Percentiles rank a stretch among this genome's conserved stretches.
Conservation (phyloP, 2,113 vertebrate genomes). For the Ptychochromis oligacanthus region DNA sequence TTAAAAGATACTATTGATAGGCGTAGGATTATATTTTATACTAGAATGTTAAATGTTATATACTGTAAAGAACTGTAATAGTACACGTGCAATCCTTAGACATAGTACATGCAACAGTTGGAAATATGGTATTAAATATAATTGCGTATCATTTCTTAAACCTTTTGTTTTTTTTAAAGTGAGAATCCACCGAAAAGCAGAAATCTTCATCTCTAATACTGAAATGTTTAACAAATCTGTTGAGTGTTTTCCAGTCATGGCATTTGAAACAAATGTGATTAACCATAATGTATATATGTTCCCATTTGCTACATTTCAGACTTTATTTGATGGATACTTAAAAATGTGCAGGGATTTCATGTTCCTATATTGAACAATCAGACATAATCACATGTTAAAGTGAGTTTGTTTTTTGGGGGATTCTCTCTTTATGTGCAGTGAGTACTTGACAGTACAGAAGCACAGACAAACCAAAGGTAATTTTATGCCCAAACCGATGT, state of each 20-base stretch:
- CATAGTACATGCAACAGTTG: constrained; percentile 73
- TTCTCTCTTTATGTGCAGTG: constrained; percentile 58
- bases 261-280: not conserved
- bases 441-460: constrained; percentile 57
- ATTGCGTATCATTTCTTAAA: constrained; percentile 28
- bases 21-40: constrained; percentile 70
- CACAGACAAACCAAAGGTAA: constrained; percentile 78
- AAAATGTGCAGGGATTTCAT: not conserved
- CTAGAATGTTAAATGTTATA: constrained; percentile 68
- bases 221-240: not conserved
- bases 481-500: constrained; percentile 55
- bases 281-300: not conserved
- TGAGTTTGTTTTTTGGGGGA: constrained; percentile 23
- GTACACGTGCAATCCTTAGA: constrained; percentile 79
- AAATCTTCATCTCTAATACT: not conserved
- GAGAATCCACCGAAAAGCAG: constrained; percentile 43
- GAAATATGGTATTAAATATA: constrained; percentile 37
- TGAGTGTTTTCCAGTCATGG: not conserved
- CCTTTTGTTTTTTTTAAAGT: constrained; percentile 31
- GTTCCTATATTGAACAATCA: not conserved
- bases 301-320: not conserved
- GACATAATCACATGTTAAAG: not conserved
- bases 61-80: constrained; percentile 69
- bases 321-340: not conserved
- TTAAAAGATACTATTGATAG: constrained; percentile 56